Evolutionary conservation across 1,140 invertebrate genomes (phyloP).

Genomic region (Lerema accius): DNA sequence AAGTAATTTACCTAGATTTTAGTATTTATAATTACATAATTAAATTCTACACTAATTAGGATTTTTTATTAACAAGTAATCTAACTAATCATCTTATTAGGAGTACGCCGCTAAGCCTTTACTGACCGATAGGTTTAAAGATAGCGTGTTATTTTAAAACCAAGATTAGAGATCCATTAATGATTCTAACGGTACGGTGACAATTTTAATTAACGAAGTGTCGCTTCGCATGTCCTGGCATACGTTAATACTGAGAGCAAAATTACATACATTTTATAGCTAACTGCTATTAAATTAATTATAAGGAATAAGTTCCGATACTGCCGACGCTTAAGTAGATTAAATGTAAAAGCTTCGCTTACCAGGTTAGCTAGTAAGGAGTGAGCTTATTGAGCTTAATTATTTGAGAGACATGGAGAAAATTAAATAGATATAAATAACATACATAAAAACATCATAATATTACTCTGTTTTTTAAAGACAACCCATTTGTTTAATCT

Average conservation of each 20-base stretch:
- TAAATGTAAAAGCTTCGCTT: background rate
- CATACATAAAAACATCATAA: too few relatives aligned
- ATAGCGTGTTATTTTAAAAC: constrained; percentile 11
- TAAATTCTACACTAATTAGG: too few relatives aligned
- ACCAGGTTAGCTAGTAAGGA: too few relatives aligned
- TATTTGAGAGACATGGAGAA: too few relatives aligned
- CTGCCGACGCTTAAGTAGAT: background rate
- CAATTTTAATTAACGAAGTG: constrained; percentile 25
- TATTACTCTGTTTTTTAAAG: too few relatives aligned
- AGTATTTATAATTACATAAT: too few relatives aligned
- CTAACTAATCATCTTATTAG: constrained; percentile 45
- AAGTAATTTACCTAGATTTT: too few relatives aligned
- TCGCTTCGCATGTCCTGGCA: background rate
- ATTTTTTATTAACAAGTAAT: constrained; percentile 14
- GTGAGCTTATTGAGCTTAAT: too few relatives aligned
- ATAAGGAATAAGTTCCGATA: constrained; percentile 6
- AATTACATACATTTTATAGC: constrained; percentile 12
- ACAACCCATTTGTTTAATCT: too few relatives aligned
- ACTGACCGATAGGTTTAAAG: constrained; percentile 4
- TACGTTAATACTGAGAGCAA: constrained; percentile 10
- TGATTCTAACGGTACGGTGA: constrained; percentile 16
- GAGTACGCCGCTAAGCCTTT: constrained; percentile 25
- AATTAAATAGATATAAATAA: too few relatives aligned
- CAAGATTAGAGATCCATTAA: constrained; percentile 18
- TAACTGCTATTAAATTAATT: constrained; percentile 9